phyloP scores from a whole-genome alignment of 2,113 vertebrate species.

The Indri indri region DNA sequence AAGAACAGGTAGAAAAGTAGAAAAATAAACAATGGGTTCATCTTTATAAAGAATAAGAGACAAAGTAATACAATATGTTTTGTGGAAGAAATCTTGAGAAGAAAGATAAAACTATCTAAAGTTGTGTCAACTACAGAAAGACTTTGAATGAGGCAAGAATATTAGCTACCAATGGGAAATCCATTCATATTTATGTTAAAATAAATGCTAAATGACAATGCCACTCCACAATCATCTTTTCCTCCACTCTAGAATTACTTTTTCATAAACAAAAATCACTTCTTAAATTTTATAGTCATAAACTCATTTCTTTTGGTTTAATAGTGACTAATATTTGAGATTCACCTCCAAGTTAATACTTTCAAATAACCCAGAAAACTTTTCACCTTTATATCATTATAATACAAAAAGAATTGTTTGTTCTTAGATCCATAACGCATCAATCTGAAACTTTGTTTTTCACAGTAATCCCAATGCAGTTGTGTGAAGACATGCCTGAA shows the following conservation, averaged over 20 bases:
- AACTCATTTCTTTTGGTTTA: not conserved
- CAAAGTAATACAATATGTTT: not conserved
- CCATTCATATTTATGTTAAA: not conserved
- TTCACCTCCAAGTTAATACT: not conserved
- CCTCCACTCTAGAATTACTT: not conserved
- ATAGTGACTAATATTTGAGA: not conserved
- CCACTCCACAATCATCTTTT: not conserved
- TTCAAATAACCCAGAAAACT: not conserved
- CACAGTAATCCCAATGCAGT: not conserved
- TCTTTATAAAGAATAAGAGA: not conserved
- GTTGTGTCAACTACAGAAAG: not conserved
- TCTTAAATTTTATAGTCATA: not conserved
- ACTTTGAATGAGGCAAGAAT: not conserved
- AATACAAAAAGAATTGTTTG: not conserved
- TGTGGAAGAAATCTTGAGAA: not conserved
- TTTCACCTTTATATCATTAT: not conserved
- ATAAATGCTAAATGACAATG: conserved; percentile 6
- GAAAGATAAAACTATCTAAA: not conserved
- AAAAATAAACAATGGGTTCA: not conserved
- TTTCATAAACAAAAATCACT: not conserved
- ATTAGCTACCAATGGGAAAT: not conserved
- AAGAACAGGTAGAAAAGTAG: not conserved
- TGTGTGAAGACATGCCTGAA: not conserved
- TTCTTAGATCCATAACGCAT: not conserved
- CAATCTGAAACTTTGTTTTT: not conserved